Percentiles rank a stretch among this genome's conserved stretches.
Conservation (phyloP, 2,113 vertebrate genomes). For the Myocastor coypus region DNA sequence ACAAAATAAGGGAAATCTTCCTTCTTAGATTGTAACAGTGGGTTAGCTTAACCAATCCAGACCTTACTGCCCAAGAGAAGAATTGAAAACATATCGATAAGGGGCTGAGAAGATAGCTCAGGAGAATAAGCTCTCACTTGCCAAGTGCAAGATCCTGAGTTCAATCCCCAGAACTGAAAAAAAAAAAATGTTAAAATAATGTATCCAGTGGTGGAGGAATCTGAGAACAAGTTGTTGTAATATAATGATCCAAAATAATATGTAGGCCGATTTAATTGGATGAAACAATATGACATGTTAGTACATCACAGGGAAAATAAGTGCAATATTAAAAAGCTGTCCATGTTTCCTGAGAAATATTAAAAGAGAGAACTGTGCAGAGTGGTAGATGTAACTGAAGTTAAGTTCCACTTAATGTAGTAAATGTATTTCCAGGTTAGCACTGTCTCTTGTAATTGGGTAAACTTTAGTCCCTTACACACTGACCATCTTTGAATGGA, state of each 20-base stretch:
- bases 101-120: too few species aligned
- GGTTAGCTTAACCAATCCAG: not conserved
- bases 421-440: not conserved
- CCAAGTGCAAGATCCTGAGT: too few species aligned
- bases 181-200: not conserved
- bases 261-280: not conserved
- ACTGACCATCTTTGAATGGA: not conserved
- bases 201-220: not conserved
- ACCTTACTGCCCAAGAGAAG: not conserved
- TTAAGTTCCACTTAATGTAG: not conserved
- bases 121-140: too few species aligned
- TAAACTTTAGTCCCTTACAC: not conserved
- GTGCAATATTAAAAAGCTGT: not conserved
- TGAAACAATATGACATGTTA: not conserved
- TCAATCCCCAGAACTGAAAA: too few species aligned
- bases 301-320: not conserved
- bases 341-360: not conserved
- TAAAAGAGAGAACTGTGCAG: not conserved
- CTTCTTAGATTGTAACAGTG: not conserved
- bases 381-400: not conserved
- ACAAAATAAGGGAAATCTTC: not conserved
- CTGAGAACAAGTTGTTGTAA: not conserved
- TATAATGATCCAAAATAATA: not conserved
- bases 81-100: not conserved
- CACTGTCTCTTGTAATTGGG: not conserved